Base-by-base conservation (phyloP, 2,888 invertebrate species). In the Drosophila prostipennis region DNA sequence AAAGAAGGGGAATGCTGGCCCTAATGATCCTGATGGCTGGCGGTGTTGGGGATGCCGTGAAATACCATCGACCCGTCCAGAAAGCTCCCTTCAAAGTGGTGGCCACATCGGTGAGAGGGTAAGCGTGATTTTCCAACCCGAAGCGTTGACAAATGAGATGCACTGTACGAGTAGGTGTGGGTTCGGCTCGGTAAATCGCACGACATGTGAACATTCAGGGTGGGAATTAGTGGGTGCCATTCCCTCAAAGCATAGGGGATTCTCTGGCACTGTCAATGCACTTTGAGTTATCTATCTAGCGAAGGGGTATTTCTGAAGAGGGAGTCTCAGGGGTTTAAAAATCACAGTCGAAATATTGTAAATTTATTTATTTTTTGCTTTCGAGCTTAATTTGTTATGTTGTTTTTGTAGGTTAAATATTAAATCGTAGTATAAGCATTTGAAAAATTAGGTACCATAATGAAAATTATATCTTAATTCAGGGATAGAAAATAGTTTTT, bases 121-220 rank as follows among this genome's bases (percentile, higher is more conserved):
- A 68, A 70, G 67, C 19, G 14, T 1, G 29, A 23, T 13, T 29
- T 5, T 19, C 11, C 6, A 10, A 39, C 7, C 7, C 34, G 13
- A 39, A 46, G 26, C 26, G 23, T 10, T 48, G 61, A 16, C 46
- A 57, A 8, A 32, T 16, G 37, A 11, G 10, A 16, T 19, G 13
- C 46, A 7, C 5, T 11, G 34, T n/a, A n/a, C n/a, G n/a, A n/a
- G n/a, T 34, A 14, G 26, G 10, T 36, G 37, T 6, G 51, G 34
- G 29, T 32, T 42, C 16, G 29, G 37, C 19, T 43, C 14, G 39
- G 57, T 7, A 42, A 59, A 23, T 51, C 34, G 3, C 26, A 2
- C 16, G 42, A 60, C 60, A 60, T 43, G 59, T 60, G 60, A 0
- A 42, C n/a, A 64, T 16, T n/a, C 11, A 29, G 46, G 34, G 48